phyloP scores from a whole-genome alignment of 2,113 vertebrate genomes.

The Catharus fuscescens region DNA sequence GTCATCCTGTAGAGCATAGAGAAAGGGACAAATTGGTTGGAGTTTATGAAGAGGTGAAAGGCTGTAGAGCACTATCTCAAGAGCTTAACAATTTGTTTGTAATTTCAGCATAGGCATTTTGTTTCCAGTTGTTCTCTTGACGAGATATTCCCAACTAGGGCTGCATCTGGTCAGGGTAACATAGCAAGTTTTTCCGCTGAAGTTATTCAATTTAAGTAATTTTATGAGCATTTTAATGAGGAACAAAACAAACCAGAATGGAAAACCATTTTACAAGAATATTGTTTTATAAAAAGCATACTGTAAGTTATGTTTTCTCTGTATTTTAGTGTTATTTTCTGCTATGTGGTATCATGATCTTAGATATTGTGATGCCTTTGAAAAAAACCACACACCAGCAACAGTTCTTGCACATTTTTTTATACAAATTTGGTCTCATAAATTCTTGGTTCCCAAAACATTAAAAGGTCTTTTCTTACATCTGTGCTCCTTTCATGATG shows the following conservation, averaged over 20 bases:
- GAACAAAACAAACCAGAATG: neutral
- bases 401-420: neutral
- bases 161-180: neutral
- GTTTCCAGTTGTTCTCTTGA: neutral
- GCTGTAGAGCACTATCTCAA: neutral
- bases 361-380: neutral
- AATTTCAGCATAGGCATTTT: neutral
- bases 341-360: neutral
- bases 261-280: neutral
- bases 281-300: neutral
- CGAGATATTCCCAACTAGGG: neutral
- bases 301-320: neutral
- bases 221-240: neutral
- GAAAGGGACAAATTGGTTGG: neutral
- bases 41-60: neutral
- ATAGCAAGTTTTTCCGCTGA: neutral
- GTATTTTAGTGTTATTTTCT: neutral
- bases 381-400: neutral
- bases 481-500: neutral
- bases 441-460: neutral
- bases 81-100: neutral
- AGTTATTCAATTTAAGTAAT: neutral
- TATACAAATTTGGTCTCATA: neutral
- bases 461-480: neutral
- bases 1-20: neutral